Base-by-base conservation (phyloP, 2,113 vertebrate genomes). In the Actenoides hombroni region DNA sequence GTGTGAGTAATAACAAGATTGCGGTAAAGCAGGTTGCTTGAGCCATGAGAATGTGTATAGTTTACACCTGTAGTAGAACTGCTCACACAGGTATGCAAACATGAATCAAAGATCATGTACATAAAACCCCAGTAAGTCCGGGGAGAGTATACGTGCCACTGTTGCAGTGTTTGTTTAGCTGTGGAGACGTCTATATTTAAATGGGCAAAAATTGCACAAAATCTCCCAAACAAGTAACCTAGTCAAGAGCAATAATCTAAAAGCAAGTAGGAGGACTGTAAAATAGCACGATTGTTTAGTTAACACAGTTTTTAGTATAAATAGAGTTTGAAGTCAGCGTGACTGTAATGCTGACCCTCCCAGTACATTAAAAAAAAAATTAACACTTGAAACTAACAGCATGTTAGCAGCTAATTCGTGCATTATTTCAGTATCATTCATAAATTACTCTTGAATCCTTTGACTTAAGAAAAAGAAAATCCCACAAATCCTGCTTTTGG, bases 351-450 rank as follows among this genome's bases (percentile, higher is more conserved):
- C 60, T 90, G 76, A 95, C 64, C 86, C 91, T 96, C 94, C 94
- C 53, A 94, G 91, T 77, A 69, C 28, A 93, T 81, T 95, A 53
- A 46, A 96, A 96, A 96, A 94, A 94, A 95, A 60, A 88, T 42
- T 90, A 95, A 89, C n/a, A 51, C 91, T 95, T 84, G 70, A 97
- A 92, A 90, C 96, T 97, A 93, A 94, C 91, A 97, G 85, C 93
- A 92, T 94, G 86, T 96, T 96, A 96, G 96, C 81, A 96, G 90
- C 92, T 97, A 96, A 95, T 97, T 96, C 35, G 21, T 91, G 96
- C 86, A 96, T 97, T 97, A 94, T 97, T 98, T 98, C 88, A 96
- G 67, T 97, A 96, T 97, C 88, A 97, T 97, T 98, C 94, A 97
- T 95, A 97, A 97, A 96, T 95, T 98, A 92, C 88, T 96, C 97